Conservation (phyloP, 2,888 invertebrate species). For the Theretra japonica region DNA sequence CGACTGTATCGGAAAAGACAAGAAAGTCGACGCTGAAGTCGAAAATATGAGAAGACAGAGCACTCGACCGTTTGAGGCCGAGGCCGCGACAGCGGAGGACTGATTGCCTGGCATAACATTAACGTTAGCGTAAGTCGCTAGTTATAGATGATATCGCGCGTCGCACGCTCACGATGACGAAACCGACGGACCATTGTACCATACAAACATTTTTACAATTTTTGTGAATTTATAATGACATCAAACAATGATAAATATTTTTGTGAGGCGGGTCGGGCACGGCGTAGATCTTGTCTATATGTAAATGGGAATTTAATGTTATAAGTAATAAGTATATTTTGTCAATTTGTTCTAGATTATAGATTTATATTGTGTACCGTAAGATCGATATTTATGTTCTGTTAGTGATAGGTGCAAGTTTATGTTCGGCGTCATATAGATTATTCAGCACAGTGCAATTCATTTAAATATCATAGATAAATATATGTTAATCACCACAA, state of each 20-base stretch:
- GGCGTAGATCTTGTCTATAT: conserved; percentile 70
- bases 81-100: conserved; percentile 33
- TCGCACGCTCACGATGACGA: conserved; percentile 69
- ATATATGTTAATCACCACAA: conserved; percentile 23
- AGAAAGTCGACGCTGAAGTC: conserved; percentile 61
- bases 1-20: conserved; percentile 72
- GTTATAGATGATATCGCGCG: conserved; percentile 64
- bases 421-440: conserved; percentile 43
- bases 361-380: conserved; percentile 52
- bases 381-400: conserved; percentile 65
- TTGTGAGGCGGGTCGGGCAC: conserved; percentile 57
- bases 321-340: conserved; percentile 71
- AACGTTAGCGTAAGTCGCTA: conserved; percentile 58
- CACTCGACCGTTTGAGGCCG: not conserved
- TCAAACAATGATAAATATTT: conserved; percentile 60
- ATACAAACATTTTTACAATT: conserved; percentile 79
- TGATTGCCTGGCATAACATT: conserved; percentile 46
- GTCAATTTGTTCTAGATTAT: conserved; percentile 78
- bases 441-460: conserved; percentile 49
- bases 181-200: conserved; percentile 78
- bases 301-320: conserved; percentile 65
- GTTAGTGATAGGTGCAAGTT: conserved; percentile 41
- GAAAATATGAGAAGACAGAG: conserved; percentile 47
- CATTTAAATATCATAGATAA: conserved; percentile 28
- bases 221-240: conserved; percentile 56